Evolutionary conservation across 2,888 invertebrate species (phyloP).

Genomic region (Xestia rhomboidea): DNA sequence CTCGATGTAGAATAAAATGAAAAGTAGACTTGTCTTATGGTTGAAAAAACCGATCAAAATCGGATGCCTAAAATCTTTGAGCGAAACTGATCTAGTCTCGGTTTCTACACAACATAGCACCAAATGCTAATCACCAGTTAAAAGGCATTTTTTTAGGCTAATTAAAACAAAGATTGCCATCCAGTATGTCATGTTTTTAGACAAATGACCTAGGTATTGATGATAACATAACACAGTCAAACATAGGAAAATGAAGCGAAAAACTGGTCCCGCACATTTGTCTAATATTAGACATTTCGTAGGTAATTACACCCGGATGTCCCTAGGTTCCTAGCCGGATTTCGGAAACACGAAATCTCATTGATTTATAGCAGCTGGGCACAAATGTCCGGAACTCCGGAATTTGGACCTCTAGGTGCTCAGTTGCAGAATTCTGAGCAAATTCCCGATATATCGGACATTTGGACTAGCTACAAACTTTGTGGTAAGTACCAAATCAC

Average conservation of each 20-base stretch:
- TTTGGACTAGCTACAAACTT: not conserved
- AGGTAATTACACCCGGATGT: not conserved
- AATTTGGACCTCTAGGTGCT: not conserved
- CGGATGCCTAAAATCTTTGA: not conserved
- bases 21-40: not conserved
- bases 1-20: not conserved
- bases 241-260: conserved; percentile 8
- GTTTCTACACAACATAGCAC: not conserved
- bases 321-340: conserved; percentile 15
- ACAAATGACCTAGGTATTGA: not conserved
- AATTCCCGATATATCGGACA: conserved; percentile 4
- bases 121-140: not conserved
- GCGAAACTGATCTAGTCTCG: not conserved
- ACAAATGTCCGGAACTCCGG: conserved; percentile 6
- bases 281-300: not conserved
- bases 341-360: conserved; percentile 34
- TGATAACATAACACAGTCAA: not conserved
- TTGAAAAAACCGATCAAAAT: not conserved
- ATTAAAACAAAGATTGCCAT: not conserved
- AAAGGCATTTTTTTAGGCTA: not conserved
- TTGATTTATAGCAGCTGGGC: conserved; percentile 39
- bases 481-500: not conserved
- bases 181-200: not conserved
- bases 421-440: conserved; percentile 18
- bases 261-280: conserved; percentile 4